Evolutionary conservation across 2,113 vertebrate species (phyloP), one percentile per base, ranked within the genome.

Genomic region (Neogobius melanostomus): DNA sequence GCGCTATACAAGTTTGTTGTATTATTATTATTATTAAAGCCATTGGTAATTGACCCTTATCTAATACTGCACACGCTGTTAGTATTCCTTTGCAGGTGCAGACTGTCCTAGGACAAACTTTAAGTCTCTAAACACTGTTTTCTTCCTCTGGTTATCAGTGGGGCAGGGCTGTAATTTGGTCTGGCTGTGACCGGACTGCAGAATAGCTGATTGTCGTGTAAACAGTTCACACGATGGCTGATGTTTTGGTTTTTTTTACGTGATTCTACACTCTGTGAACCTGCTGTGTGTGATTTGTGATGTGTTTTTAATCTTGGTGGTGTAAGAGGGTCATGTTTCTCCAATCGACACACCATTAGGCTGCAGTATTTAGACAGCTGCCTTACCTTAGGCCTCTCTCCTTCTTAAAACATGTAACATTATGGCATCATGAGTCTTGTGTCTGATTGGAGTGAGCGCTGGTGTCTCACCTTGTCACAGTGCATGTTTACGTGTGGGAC

Each of bases 311-410:
- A 80, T 79, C 57, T 72, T 72, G 51, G 65, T 67, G 75, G 66
- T 77, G 82, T 56, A 61, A 67, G 56, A 64, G 46, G 50, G 67
- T 73, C 61, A 46, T 77, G 73, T 84, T 79, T 75, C 72, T 4
- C 8, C 64, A 68, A 62, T 45, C 57, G 57, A 69, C 68, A 50
- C 36, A 0, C 64, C 66, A 77, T 69, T 57, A 70, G 72, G 68
- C 65, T 16, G 69, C 53, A 28, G 17, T 91, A 72, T 89, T 89
- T 87, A 62, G 85, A 90, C 85, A 88, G 89, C 87, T 89, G 85
- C 79, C 77, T 72, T 64, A 63, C 74, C 79, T 82, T 71, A 75
- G 75, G 78, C 69, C 61, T 54, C 67, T 64, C 60, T 76, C 53
- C 53, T 56, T 21, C 17, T 56, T 56, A 56, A 56, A 28, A 28